Evolutionary conservation across 2,888 invertebrate genomes (phyloP), one percentile per base, ranked within the genome.

Genomic region (Xestia rhomboidea): DNA sequence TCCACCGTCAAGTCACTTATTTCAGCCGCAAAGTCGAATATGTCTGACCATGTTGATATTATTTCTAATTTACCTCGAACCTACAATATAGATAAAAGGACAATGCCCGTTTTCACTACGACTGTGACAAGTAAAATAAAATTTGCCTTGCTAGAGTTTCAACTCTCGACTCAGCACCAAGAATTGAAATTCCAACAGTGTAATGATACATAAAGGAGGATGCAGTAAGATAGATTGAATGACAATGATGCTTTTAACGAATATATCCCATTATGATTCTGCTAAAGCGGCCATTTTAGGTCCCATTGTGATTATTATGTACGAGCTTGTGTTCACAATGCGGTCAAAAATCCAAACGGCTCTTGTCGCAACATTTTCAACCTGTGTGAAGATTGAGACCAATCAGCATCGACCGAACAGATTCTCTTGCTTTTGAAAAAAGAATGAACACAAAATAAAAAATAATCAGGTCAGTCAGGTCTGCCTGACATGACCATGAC

Each of bases 51-150:
- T 30, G 3, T 15, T 34, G 73, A 44, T 0, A 5, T 21, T 21
- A 73, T 0, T 54, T n/a, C 75, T 44, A 73, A 11, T 21, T 44
- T 75, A 7, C 73, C 73, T 54, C 21, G 54, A 30, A 76, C 34
- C 73, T 73, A 8, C 18, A 64, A 41, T n/a, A 64, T 18, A 18
- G n/a, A 64, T 63, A 13, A 64, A 41, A 41, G 0, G 8, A 64
- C 64, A 18, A 41, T 27, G 4, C 18, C 30, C 21, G 30, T 18
- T 54, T 30, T 30, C 8, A 60, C 60, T 8, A 57, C 1, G n/a
- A 54, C n/a, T 27, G 7, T 57, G 18, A 57, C 27, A 57, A 18
- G 18, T 60, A 2, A 30, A 30, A 60, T 60, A 27, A 27, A 27
- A 57, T 60, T 30, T 30, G 62, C 5, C 34, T 21, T 62, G 21